Evolutionary conservation across 2,113 vertebrate genomes (phyloP), one percentile per base, ranked within the genome.

Genomic region (Alaudala cheleensis): DNA sequence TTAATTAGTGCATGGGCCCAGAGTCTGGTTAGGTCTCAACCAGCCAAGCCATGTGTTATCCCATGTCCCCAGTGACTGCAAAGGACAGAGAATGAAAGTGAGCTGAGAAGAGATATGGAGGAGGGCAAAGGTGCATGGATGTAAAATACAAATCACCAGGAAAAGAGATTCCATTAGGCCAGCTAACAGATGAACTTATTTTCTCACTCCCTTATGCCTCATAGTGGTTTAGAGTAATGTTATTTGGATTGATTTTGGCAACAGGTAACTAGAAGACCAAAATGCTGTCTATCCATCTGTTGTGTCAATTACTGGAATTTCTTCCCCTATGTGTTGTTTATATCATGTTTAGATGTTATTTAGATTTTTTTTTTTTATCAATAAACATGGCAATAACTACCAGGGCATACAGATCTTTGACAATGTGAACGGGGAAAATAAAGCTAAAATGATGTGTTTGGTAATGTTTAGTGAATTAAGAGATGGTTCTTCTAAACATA

Each of bases 231-330:
- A 73, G 57, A 92, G 58, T 66, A 57, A 12, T 70, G 37, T 45
- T 88, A 39, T 88, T 90, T 88, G 53, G 81, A 82, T 76, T 93
- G 90, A 85, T 53, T 90, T 95, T 90, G 85, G 85, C 90, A 95
- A 85, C 71, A 92, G 90, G 92, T 94, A 93, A 29, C 73, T 50
- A 72, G 42, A 81, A 92, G 64, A 95, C 54, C 72, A 83, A 73
- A 93, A 90, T 54, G n/a, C 28, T 83, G 18, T 70, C 81, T 65
- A 50, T 80, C 70, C 81, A 88, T 93, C 93, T 90, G 66, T 69
- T 57, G 31, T 54, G 62, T 57, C 8, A 17, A 88, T 90, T 76
- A 90, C 50, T 66, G 33, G 42, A 92, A 80, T 86, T 95, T 88
- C 90, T 92, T 86, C 82, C 78, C 34, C 50, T 69, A 29, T 37